A percentile compares a stretch with the other conserved stretches of the same genome.
Evolutionary conservation across 2,888 invertebrate species (phyloP).

Genomic region (Temnothorax ravouxi): DNA sequence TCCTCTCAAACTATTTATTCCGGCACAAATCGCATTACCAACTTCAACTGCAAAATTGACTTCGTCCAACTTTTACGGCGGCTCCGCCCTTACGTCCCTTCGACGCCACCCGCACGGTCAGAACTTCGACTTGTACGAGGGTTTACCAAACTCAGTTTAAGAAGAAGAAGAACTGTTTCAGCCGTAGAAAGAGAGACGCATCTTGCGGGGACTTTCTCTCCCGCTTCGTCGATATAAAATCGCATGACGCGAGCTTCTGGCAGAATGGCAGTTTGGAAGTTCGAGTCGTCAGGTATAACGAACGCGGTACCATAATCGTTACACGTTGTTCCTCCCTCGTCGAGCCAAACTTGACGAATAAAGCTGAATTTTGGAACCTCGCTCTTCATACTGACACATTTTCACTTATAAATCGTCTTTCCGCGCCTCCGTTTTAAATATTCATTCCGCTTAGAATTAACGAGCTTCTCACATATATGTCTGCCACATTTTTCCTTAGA

Average conservation of each 20-base stretch:
- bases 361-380: not conserved
- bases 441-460: constrained; percentile 32
- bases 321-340: constrained; percentile 61
- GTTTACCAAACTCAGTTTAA: constrained; percentile 86
- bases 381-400: not conserved
- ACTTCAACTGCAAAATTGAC: constrained; percentile 86
- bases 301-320: constrained; percentile 68
- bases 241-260: constrained; percentile 76
- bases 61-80: constrained; percentile 85
- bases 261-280: constrained; percentile 80
- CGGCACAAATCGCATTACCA: constrained; percentile 86
- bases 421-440: constrained; percentile 1
- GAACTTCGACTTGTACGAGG: constrained; percentile 85
- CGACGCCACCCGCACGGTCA: constrained; percentile 81
- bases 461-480: not conserved
- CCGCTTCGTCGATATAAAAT: constrained; percentile 79
- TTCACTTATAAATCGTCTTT: not conserved
- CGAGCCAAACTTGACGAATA: not conserved
- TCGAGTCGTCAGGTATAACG: constrained; percentile 74
- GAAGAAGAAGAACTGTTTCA: constrained; percentile 84
- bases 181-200: constrained; percentile 75
- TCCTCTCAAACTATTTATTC: constrained; percentile 82
- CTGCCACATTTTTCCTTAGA: constrained; percentile 11
- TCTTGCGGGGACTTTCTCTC: constrained; percentile 75
- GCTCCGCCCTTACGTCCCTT: constrained; percentile 80